Evolutionary conservation across 35 echinoderm and acorn worm species (phyloP).

Genomic region (Acanthaster planci): DNA sequence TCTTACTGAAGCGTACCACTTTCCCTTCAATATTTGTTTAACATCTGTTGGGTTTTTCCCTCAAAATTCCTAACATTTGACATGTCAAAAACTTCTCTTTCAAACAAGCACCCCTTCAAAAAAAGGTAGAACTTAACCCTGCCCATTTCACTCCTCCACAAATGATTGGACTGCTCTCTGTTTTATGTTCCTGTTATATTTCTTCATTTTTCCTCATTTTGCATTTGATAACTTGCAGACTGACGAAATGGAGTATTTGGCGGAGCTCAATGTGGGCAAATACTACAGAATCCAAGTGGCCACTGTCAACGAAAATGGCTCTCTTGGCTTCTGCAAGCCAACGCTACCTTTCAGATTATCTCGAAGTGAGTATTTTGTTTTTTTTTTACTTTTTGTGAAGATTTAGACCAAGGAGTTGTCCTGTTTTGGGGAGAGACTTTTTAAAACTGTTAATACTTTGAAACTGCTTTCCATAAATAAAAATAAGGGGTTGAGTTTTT

Average conservation of each 20-base stretch:
- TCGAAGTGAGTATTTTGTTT: conserved; percentile 45
- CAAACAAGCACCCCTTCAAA: no score
- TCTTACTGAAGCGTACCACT: no score
- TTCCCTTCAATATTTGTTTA: background rate
- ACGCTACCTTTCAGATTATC: conserved; percentile 56
- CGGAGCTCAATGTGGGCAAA: conserved; percentile 44
- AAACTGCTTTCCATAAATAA: no score
- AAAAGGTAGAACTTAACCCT: no score
- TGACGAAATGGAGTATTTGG: background rate
- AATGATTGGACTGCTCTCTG: background rate
- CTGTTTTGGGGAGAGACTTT: no score
- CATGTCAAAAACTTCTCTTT: no score
- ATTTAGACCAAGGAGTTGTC: no score
- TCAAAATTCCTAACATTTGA: background rate
- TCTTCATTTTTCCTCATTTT: background rate
- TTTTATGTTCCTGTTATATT: background rate
- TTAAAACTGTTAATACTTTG: no score
- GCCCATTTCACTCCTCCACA: no score
- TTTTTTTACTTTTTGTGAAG: no score
- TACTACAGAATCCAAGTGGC: conserved; percentile 71
- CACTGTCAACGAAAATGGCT: conserved; percentile 74
- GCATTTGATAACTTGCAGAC: no score
- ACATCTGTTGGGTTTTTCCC: background rate
- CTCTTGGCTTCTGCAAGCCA: conserved; percentile 49
- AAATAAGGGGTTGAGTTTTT: no score